Evolutionary conservation across 2,797 vertebrate genomes (phyloP), one percentile per base, ranked within the genome.

Genomic region (Distichodus sexfasciatus): DNA sequence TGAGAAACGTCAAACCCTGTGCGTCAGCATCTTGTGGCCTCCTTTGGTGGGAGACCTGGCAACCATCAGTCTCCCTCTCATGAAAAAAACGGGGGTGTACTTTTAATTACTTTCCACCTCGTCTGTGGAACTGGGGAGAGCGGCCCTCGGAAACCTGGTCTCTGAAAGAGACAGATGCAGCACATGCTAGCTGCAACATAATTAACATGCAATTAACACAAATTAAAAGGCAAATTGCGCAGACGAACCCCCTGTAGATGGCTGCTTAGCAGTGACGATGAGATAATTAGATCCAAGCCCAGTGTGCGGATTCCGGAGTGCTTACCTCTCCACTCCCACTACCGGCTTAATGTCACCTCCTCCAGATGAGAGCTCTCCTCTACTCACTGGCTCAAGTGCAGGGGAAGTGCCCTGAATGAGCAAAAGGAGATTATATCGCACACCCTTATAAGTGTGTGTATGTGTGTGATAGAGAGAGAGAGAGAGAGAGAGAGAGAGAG

Each of bases 131-230:
- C 65, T 68, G 50, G 61, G 74, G 76, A 74, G 66, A 38, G 55
- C 64, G 19, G 19, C 78, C 67, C 74, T 73, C 58, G 69, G 82
- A 76, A 76, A 79, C 72, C 41, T 36, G 23, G 61, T 75, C 76
- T 76, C 72, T 57, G 36, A 73, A 74, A 75, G 55, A 82, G 75
- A 81, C 80, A 81, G 77, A 83, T 78, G 80, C 76, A 63, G 76
- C 47, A 69, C 72, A 80, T 67, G 72, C 75, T 62, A 77, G 79
- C 77, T 80, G 80, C 80, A 77, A 82, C 81, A 78, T 79, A 76
- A 84, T 85, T 85, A 84, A 82, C 85, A 85, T 79, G 79, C 83
- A 84, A 84, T 87, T 85, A 83, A 83, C 79, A 80, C 79, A 81
- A 82, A 84, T 84, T 84, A 84, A 84, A 83, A 82, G 82, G 72